Evolutionary conservation across 2,113 vertebrate species (phyloP).

Genomic region (Lipophrys pholis): DNA sequence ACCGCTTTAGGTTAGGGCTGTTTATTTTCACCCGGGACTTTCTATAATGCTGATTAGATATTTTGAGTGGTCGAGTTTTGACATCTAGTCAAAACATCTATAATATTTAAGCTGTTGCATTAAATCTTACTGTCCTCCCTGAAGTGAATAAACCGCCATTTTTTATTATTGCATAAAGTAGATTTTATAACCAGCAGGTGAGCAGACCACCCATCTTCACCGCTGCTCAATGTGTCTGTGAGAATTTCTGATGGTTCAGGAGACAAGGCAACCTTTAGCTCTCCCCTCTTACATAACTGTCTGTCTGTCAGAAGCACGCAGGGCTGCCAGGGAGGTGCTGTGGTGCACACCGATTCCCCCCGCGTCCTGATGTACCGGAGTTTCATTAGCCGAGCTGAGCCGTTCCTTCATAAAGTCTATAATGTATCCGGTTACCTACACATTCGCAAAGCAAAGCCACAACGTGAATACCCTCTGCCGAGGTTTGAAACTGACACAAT

Average conservation of each 20-base stretch:
- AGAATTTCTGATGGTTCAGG: constrained; percentile 65
- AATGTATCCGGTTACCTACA: constrained; percentile 31
- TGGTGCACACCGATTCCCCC: constrained; percentile 43
- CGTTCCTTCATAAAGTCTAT: constrained; percentile 29
- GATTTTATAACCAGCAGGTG: constrained; percentile 65
- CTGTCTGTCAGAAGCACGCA: constrained; percentile 63
- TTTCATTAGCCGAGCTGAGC: constrained; percentile 50
- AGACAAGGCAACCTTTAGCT: constrained; percentile 75
- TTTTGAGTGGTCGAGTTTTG: constrained; percentile 38
- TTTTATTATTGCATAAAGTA: constrained; percentile 60
- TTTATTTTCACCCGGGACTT: constrained; percentile 62
- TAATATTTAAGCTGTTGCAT: constrained; percentile 34
- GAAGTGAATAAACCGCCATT: constrained; percentile 26
- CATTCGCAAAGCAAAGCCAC: constrained; percentile 34
- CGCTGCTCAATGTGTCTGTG: constrained; percentile 30
- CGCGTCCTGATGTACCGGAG: constrained; percentile 25
- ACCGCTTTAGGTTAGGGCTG: constrained; percentile 62
- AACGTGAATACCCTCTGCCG: constrained; percentile 24
- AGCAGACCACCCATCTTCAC: constrained; percentile 51
- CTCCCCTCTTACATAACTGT: constrained; percentile 70
- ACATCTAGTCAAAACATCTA: constrained; percentile 26
- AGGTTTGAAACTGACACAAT: constrained; percentile 26
- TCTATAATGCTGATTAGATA: constrained; percentile 46
- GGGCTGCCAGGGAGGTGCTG: constrained; percentile 47
- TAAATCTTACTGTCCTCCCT: constrained; percentile 23